Evolutionary conservation across 2,888 invertebrate species (phyloP).

Genomic region (Dasypolia templi): DNA sequence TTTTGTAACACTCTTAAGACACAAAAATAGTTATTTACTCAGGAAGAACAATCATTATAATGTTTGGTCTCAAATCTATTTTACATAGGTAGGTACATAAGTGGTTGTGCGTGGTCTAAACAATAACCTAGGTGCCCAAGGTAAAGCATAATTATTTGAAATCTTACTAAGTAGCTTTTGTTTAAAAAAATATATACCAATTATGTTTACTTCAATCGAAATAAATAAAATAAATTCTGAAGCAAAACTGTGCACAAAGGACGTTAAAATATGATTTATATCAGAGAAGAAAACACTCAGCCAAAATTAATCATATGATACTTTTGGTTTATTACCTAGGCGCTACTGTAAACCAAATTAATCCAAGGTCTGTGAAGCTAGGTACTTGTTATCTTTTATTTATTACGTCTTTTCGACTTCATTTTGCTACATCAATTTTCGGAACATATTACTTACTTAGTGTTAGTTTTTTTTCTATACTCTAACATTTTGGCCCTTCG

Average conservation of each 20-base stretch:
- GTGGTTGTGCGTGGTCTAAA: background rate
- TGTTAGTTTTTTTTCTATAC: background rate
- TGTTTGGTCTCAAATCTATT: slow-evolving; percentile 2
- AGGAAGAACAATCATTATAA: background rate
- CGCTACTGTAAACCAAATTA: slow-evolving; percentile 35
- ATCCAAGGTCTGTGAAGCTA: slow-evolving; percentile 32
- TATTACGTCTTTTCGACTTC: slow-evolving; percentile 2
- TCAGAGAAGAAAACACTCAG: slow-evolving; percentile 7
- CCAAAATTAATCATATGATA: slow-evolving; percentile 35
- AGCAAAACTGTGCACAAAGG: slow-evolving; percentile 24
- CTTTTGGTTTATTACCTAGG: slow-evolving; percentile 40
- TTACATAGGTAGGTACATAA: background rate
- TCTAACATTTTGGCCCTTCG: background rate
- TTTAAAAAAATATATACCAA: slow-evolving; percentile 18
- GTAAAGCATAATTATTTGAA: slow-evolving; percentile 16
- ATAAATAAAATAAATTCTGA: slow-evolving; percentile 9
- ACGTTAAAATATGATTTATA: slow-evolving; percentile 35
- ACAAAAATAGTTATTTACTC: background rate
- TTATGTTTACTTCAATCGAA: slow-evolving; percentile 6
- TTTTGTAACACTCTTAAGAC: background rate
- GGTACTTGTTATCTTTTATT: slow-evolving; percentile 16
- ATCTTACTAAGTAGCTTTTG: slow-evolving; percentile 21
- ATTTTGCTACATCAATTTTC: slow-evolving; percentile 15
- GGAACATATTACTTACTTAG: background rate
- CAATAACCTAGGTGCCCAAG: slow-evolving; percentile 16